Conservation (phyloP, 35 echinoderm and acorn worm species). For the Heliocidaris erythrogramma region DNA sequence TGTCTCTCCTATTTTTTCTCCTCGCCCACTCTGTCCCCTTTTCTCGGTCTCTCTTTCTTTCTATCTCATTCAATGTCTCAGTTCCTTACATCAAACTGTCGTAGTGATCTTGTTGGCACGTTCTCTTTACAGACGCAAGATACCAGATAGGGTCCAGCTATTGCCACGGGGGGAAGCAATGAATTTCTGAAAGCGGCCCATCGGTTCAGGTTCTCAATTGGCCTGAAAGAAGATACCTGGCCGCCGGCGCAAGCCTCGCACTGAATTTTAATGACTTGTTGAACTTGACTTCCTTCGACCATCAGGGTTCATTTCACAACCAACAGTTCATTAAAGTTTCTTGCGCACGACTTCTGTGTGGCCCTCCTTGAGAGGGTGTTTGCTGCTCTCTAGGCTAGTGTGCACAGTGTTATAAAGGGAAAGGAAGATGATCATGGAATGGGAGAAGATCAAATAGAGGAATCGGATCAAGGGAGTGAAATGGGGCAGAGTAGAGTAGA, state of each 20-base stretch:
- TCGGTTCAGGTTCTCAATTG: neutral
- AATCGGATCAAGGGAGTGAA: neutral
- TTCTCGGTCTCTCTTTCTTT: neutral
- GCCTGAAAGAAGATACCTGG: neutral
- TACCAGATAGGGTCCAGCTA: neutral
- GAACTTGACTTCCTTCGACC: neutral
- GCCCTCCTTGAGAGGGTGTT: neutral
- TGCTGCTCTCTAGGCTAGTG: neutral
- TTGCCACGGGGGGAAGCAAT: neutral
- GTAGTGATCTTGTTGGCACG: neutral
- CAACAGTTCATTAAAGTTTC: neutral
- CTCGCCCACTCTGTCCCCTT: neutral
- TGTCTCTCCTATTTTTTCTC: neutral
- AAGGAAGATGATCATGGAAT: neutral
- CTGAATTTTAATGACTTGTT: slow-evolving; percentile 18
- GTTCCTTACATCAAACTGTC: too few species aligned
- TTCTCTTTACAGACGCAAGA: neutral
- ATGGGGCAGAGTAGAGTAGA: neutral
- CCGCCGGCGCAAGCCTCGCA: neutral
- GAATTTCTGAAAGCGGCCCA: neutral
- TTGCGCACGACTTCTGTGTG: neutral
- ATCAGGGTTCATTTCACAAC: neutral
- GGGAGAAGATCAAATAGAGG: neutral
- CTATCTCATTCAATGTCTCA: neutral
- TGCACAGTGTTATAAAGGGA: neutral